phyloP scores from a whole-genome alignment of 1,140 invertebrate genomes.

The Spodoptera frugiperda region DNA sequence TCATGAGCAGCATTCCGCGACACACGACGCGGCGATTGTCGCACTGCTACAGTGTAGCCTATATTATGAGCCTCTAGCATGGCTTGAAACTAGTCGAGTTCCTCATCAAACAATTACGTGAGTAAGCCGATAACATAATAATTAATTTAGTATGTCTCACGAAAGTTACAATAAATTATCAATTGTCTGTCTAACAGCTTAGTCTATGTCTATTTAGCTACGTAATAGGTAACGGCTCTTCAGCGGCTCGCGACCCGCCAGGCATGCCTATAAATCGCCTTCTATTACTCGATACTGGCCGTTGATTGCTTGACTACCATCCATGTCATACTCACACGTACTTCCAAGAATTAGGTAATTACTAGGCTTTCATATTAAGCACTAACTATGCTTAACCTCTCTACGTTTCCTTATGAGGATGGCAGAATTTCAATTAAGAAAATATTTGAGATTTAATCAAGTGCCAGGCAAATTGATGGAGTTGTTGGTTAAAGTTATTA shows the following conservation, averaged over 20 bases:
- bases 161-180: no score
- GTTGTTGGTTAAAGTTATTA: not conserved
- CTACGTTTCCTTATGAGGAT: not conserved
- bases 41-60: no score
- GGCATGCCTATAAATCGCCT: conserved; percentile 33
- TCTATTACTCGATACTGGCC: conserved; percentile 21
- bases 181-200: not conserved
- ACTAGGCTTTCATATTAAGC: not conserved
- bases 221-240: not conserved
- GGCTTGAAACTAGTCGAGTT: no score
- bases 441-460: conserved; percentile 2
- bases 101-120: no score
- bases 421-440: conserved; percentile 24
- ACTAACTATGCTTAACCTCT: not conserved
- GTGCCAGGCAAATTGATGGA: not conserved
- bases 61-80: no score
- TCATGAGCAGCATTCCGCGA: no score
- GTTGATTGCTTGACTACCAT: conserved; percentile 10
- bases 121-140: no score
- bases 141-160: no score
- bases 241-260: not conserved
- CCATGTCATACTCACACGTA: conserved; percentile 9
- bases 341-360: conserved; percentile 16
- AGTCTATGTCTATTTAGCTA: conserved; percentile 36
- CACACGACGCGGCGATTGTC: no score